phyloP scores from a whole-genome alignment of 2,888 invertebrate genomes.

The Heliconius ethilla region DNA sequence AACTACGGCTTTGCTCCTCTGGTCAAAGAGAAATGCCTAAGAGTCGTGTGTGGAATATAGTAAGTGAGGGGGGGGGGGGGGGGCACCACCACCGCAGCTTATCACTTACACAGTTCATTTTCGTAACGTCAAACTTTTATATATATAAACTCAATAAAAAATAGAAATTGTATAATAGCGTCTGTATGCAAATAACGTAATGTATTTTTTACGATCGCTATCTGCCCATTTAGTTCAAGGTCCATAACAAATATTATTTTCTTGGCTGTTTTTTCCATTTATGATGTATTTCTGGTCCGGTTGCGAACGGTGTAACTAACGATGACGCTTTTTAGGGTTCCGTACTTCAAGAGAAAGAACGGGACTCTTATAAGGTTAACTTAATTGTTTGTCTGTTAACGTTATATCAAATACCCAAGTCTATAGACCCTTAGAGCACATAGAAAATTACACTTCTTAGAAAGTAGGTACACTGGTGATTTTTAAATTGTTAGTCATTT shows the following conservation, averaged over 20 bases:
- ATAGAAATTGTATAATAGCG: background rate
- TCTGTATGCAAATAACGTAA: conserved; percentile 4
- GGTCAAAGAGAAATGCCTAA: too few species aligned
- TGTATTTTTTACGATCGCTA: conserved; percentile 9
- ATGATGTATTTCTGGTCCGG: background rate
- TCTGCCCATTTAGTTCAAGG: background rate
- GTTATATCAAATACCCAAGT: too few species aligned
- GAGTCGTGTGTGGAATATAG: too few species aligned
- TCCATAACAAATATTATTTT: background rate
- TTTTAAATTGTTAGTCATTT: too few species aligned
- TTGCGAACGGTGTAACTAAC: background rate
- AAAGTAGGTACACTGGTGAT: too few species aligned
- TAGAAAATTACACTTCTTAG: too few species aligned
- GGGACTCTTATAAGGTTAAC: background rate
- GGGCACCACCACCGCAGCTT: too few species aligned
- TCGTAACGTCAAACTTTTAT: background rate
- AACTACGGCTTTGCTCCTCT: too few species aligned
- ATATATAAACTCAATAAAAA: background rate
- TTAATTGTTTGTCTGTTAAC: too few species aligned
- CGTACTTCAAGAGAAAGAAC: background rate
- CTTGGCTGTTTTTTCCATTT: background rate
- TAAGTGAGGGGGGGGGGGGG: too few species aligned
- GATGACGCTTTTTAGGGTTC: background rate
- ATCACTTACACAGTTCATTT: background rate
- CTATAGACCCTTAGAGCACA: too few species aligned